Evolutionary conservation across 1,140 invertebrate genomes (phyloP).

Genomic region (Carcinoscorpius rotundicauda): DNA sequence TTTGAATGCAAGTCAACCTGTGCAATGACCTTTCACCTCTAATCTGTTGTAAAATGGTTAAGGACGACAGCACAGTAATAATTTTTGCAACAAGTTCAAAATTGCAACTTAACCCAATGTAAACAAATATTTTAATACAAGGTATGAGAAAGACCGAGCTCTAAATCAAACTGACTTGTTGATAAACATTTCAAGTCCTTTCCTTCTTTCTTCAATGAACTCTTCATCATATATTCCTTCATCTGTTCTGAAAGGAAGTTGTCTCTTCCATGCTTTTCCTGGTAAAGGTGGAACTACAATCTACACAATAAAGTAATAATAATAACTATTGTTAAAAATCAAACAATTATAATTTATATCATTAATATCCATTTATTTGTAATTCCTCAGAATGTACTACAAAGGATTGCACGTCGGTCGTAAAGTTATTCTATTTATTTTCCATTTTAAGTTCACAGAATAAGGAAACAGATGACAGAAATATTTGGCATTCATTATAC

Average conservation of each 20-base stretch:
- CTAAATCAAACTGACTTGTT: slow-evolving; percentile 65
- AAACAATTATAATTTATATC: neutral
- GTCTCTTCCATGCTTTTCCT: slow-evolving; percentile 95
- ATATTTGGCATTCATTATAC: too few species aligned
- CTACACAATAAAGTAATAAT: slow-evolving; percentile 28
- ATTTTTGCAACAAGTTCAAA: neutral
- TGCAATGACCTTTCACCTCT: too few species aligned
- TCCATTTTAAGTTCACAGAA: too few species aligned
- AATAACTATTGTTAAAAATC: neutral
- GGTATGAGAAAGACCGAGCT: neutral
- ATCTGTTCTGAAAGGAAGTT: slow-evolving; percentile 93
- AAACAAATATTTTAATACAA: too few species aligned
- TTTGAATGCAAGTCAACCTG: too few species aligned
- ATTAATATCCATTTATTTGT: neutral
- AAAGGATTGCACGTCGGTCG: neutral
- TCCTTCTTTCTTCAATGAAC: slow-evolving; percentile 97
- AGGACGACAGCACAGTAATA: too few species aligned
- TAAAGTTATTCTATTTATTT: neutral
- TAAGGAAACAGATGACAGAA: too few species aligned
- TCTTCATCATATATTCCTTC: slow-evolving; percentile 99
- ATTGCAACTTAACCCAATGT: neutral
- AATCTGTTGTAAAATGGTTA: too few species aligned
- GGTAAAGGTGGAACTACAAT: slow-evolving; percentile 96
- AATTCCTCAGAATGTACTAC: too few species aligned
- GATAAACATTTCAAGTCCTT: slow-evolving; percentile 94